Evolutionary conservation across 2,888 invertebrate genomes (phyloP).

Genomic region (Acheta domesticus): DNA sequence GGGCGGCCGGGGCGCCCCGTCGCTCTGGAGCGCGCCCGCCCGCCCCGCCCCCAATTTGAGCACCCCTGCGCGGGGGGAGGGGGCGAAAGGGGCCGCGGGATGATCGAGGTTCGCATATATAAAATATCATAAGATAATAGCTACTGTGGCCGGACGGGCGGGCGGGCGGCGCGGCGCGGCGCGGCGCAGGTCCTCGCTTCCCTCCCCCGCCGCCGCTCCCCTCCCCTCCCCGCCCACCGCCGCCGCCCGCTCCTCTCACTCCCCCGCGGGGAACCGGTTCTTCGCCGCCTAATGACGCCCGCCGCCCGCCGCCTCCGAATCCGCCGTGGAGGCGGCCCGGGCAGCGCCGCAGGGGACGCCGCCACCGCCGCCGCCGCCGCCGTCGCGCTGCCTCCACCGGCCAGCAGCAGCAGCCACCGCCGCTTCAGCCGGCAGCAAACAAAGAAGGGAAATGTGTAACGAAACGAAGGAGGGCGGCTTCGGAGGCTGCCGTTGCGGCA

Average conservation of each 20-base stretch:
- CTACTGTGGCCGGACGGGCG: conserved; percentile 25
- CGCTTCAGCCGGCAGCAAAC: not conserved
- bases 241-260: not conserved
- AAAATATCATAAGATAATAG: conserved; percentile 32
- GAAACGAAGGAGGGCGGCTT: not conserved
- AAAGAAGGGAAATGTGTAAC: conserved; percentile 18
- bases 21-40: too few relatives aligned
- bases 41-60: not conserved
- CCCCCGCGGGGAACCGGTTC: not conserved
- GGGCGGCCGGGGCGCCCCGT: too few relatives aligned
- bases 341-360: conserved; percentile 1
- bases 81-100: not conserved
- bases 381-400: not conserved
- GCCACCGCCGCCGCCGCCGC: not conserved
- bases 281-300: not conserved
- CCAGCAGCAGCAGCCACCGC: not conserved
- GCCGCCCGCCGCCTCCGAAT: conserved; percentile 10
- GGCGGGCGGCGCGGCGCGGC: not conserved
- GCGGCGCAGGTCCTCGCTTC: conserved; percentile 26
- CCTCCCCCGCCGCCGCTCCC: not conserved
- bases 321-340: conserved; percentile 18
- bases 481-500: not conserved
- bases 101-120: conserved; percentile 28
- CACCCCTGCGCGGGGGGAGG: not conserved
- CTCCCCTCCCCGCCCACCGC: conserved; percentile 3